These are phyloP conservation scores for Lasioglossum oenotherae DNA, from an alignment of 2,888 invertebrate genomes.

Conservation along the genomic window DNA sequence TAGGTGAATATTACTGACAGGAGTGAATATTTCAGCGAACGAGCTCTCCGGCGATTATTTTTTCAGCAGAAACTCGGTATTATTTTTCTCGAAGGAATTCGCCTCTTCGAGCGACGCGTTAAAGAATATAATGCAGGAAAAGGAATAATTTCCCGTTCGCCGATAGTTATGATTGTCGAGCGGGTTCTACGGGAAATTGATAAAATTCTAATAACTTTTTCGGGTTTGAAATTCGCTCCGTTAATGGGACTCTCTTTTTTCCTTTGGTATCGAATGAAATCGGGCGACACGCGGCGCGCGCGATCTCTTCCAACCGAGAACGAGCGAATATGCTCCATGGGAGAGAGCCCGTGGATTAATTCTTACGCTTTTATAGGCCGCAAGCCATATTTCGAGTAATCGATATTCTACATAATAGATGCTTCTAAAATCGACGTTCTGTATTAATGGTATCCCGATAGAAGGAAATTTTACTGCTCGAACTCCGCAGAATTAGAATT, in stretches of 20 bases:
- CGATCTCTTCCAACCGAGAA: neutral
- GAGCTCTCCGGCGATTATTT: neutral
- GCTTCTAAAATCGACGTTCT: slow-evolving; percentile 33
- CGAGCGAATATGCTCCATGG: neutral
- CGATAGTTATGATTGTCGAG: neutral
- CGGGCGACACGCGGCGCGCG: neutral
- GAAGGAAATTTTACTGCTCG: neutral
- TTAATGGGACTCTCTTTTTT: neutral
- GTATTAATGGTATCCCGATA: slow-evolving; percentile 28
- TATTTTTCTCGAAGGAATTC: neutral
- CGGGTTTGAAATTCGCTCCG: neutral
- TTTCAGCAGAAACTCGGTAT: neutral
- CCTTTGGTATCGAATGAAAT: neutral
- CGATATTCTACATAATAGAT: slow-evolving; percentile 35
- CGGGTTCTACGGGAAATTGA: neutral
- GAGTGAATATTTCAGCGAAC: neutral
- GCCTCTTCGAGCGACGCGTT: neutral
- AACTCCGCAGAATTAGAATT: slow-evolving; percentile 3
- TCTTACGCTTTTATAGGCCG: slow-evolving; percentile 14
- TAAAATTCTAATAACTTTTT: neutral
- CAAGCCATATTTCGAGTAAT: slow-evolving; percentile 23
- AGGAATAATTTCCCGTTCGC: neutral
- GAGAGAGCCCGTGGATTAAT: slow-evolving; percentile 28
- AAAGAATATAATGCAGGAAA: neutral
- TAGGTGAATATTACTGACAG: neutral